Base-by-base conservation (phyloP, 2,797 vertebrate species). In the Centropyge bicolor region DNA sequence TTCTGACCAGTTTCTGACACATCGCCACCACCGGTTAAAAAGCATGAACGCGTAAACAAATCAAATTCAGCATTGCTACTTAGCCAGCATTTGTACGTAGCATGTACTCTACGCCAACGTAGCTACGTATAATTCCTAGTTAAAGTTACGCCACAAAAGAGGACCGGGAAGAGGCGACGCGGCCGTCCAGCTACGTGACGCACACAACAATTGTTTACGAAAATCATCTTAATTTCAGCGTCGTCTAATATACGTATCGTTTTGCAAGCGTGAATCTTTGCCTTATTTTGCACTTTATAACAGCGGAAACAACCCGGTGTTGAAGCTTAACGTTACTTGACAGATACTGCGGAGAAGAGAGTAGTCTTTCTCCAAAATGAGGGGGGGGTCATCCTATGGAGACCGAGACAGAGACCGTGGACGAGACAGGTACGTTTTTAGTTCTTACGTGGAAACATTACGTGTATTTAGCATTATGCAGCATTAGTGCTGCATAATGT, bases 331-430 rank as follows among this genome's bases (percentile, higher is more conserved):
- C 67, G 40, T 59, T 43, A 46, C 55, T 43, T 16, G 52, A 19
- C 24, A 68, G 46, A 63, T 20, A 60, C 5, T 38, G 22, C 61
- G 36, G 24, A 64, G 38, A 27, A 1, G 4, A 17, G 2, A 40
- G 6, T 38, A 46, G 49, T 43, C 20, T 48, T 35, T 60, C 16
- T 35, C 10, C 70, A 88, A 81, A 27, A 96, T 96, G 96, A 94
- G 96, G 89, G 95, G 95, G 31, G 91, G 94, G n/a, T 95, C 94
- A 1, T 95, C 94, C 1, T 95, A 95, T 27, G 95, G 94, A 57
- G 94, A 95, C 75, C 79, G 95, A 93, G 97, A 97, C 84, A 93
- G 97, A 55, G 97, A 98, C 93, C 97, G 97, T 65, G 97, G 97
- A 63, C 90, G 95, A 46, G 95, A 96, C 89, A 94, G 97, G 96